Evolutionary conservation across 2,888 invertebrate species (phyloP).

Genomic region (Hydrotaea cyrtoneurina): DNA sequence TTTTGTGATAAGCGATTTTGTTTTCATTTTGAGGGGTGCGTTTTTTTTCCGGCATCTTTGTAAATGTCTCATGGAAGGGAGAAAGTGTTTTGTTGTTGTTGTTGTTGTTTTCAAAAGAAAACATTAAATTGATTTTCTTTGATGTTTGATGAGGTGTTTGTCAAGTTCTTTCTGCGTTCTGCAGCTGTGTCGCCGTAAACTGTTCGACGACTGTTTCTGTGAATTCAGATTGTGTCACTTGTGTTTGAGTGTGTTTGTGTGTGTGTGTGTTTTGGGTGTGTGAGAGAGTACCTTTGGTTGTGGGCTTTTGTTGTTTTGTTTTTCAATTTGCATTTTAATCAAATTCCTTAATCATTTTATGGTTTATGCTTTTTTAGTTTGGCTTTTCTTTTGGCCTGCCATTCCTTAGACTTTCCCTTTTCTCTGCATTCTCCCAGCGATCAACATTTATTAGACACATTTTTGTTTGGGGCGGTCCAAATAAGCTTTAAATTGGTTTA

Average conservation of each 20-base stretch:
- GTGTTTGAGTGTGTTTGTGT: not conserved
- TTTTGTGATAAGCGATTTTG: constrained; percentile 64
- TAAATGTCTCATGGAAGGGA: constrained; percentile 30
- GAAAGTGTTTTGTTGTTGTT: not conserved
- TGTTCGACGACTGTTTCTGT: not conserved
- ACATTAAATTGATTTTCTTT: constrained; percentile 73
- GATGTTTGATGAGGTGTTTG: constrained; percentile 77
- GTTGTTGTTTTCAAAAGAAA: constrained; percentile 27
- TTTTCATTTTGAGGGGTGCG: constrained; percentile 39
- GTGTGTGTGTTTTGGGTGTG: not conserved
- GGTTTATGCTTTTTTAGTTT: constrained; percentile 65
- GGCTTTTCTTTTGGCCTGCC: constrained; percentile 36
- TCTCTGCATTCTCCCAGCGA: not conserved
- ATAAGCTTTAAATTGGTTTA: constrained; percentile 39
- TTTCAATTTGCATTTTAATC: constrained; percentile 77
- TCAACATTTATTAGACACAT: not conserved
- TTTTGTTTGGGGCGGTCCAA: constrained; percentile 5
- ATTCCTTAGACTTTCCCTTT: not conserved
- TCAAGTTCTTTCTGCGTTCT: constrained; percentile 71
- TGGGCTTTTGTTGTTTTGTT: constrained; percentile 53
- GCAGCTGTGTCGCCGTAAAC: constrained; percentile 46
- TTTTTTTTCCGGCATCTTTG: constrained; percentile 22
- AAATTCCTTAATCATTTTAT: constrained; percentile 76
- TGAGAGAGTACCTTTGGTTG: constrained; percentile 1
- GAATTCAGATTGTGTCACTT: constrained; percentile 17